Conservation (phyloP, 2,797 vertebrate genomes). For the Heteromormyrus szaboi region DNA sequence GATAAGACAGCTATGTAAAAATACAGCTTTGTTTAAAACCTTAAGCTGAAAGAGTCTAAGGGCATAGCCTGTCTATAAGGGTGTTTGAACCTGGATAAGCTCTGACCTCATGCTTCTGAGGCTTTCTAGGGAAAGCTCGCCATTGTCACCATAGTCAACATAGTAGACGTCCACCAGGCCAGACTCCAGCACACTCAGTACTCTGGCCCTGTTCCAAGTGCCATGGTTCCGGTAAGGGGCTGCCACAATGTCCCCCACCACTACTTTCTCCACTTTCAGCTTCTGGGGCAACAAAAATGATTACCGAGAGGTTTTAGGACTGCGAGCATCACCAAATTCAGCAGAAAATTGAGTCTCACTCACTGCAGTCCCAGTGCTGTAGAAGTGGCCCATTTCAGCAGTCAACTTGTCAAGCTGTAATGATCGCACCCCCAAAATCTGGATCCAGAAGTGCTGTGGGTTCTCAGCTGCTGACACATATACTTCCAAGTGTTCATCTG, state of each 20-base stretch:
- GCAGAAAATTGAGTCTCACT: constrained; percentile 15
- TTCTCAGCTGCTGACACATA: constrained; percentile 78
- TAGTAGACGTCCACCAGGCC: constrained; percentile 77
- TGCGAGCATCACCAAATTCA: neutral
- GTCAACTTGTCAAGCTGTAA: constrained; percentile 80
- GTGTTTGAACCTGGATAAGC: neutral
- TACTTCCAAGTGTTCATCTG: constrained; percentile 79
- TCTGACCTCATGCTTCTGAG: constrained; percentile 70
- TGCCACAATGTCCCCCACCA: constrained; percentile 78
- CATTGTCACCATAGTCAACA: constrained; percentile 84
- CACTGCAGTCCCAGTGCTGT: constrained; percentile 53
- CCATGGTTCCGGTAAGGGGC: constrained; percentile 59
- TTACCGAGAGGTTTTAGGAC: neutral
- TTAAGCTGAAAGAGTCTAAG: neutral
- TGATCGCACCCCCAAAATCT: constrained; percentile 77
- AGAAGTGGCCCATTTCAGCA: constrained; percentile 75
- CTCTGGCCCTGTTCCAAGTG: constrained; percentile 77
- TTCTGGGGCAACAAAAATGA: constrained; percentile 49
- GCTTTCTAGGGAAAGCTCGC: constrained; percentile 55
- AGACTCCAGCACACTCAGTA: constrained; percentile 62
- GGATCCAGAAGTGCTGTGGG: constrained; percentile 88
- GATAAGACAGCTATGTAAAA: neutral
- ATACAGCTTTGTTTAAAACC: neutral
- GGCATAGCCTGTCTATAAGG: neutral
- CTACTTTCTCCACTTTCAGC: constrained; percentile 53